A percentile compares a stretch with the other conserved stretches of the same genome.
phyloP scores from a whole-genome alignment of 2,797 vertebrate species.

The Diplodus puntazzo region DNA sequence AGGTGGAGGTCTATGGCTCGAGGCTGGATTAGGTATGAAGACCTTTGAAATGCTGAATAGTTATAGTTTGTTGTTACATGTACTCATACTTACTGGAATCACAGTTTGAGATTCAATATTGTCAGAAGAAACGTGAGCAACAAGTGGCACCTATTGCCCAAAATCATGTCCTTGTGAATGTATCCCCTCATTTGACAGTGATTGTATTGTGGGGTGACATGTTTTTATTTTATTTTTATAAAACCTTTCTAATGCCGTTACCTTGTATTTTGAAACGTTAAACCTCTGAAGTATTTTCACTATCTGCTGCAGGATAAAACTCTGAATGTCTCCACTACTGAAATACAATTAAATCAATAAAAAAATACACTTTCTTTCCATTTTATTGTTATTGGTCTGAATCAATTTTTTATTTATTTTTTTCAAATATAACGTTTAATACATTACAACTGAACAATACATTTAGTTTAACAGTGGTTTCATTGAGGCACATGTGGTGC shows the following conservation, averaged over 20 bases:
- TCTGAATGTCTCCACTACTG: background rate
- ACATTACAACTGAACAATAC: background rate
- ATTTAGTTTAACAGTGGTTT: too few species aligned
- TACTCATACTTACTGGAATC: background rate
- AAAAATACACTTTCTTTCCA: background rate
- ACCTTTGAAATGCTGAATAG: background rate
- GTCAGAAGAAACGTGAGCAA: background rate
- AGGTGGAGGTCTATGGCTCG: slow-evolving; percentile 13
- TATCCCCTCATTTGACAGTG: background rate
- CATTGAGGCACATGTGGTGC: too few species aligned
- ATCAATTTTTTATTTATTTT: background rate
- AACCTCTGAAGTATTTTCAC: background rate
- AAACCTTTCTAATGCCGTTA: background rate
- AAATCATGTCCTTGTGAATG: background rate
- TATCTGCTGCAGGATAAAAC: background rate
- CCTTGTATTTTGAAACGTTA: background rate
- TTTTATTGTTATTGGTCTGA: background rate
- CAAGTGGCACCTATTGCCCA: background rate
- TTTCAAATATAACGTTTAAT: background rate
- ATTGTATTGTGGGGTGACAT: background rate
- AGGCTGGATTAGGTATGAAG: background rate
- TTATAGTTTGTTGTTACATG: background rate
- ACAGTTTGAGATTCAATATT: background rate
- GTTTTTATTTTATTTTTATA: too few species aligned
- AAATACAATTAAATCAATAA: background rate